These are phyloP conservation scores for Micropoecilia bifurca DNA, from an alignment of 2,797 vertebrate species.

Conservation along the genomic window DNA sequence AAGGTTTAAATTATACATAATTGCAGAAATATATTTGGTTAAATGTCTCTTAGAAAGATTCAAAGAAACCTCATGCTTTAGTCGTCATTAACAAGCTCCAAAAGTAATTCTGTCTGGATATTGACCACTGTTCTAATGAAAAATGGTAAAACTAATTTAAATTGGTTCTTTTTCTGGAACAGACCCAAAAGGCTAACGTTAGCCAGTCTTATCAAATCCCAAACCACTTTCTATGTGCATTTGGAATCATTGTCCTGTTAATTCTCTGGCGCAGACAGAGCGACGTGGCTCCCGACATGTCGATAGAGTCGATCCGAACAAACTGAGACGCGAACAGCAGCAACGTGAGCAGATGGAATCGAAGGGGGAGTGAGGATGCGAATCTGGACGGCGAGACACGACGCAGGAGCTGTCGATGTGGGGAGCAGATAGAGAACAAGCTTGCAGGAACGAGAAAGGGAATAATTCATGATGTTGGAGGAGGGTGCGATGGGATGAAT, in stretches of 20 bases:
- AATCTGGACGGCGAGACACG: conserved; percentile 23
- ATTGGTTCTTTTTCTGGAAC: background rate
- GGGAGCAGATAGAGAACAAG: conserved; percentile 23
- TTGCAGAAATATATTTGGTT: background rate
- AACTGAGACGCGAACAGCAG: conserved; percentile 9
- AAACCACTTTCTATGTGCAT: background rate
- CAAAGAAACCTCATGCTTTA: too few relatives aligned
- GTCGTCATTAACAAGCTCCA: background rate
- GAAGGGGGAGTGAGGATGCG: background rate
- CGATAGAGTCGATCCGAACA: conserved; percentile 6
- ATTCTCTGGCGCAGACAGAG: conserved; percentile 3
- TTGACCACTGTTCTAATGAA: background rate
- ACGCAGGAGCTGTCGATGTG: conserved; percentile 23
- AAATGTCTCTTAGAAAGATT: background rate
- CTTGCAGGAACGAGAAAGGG: conserved; percentile 32
- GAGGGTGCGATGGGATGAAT: conserved; percentile 23
- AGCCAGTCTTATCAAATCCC: background rate
- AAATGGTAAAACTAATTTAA: background rate
- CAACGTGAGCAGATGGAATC: conserved; percentile 17
- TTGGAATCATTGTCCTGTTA: background rate
- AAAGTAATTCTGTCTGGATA: background rate
- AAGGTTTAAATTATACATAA: background rate
- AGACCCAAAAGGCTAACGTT: background rate
- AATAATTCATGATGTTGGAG: conserved; percentile 64
- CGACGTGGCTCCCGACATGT: conserved; percentile 13